Percentiles rank a stretch among this genome's conserved stretches.
Conservation (phyloP, 1,140 invertebrate genomes). For the Scaptomyza montana region DNA sequence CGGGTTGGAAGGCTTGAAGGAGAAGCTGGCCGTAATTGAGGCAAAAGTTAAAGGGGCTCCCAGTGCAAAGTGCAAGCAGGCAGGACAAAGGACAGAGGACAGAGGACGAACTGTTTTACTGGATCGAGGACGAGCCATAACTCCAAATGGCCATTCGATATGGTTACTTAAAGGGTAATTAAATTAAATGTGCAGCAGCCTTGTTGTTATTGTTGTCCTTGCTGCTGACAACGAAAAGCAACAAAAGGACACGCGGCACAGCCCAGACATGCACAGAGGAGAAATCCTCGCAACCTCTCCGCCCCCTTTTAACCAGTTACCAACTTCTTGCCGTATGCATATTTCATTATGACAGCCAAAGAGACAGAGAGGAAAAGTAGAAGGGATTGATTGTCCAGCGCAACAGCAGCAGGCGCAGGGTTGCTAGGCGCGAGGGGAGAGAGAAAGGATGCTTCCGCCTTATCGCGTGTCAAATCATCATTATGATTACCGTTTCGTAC, state of each 20-base stretch:
- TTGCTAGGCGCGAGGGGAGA: conserved; percentile 11
- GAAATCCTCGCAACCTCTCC: conserved; percentile 13
- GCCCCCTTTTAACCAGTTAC: conserved; percentile 21
- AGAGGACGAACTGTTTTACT: too few species aligned
- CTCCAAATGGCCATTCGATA: conserved; percentile 78
- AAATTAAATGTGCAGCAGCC: conserved; percentile 67
- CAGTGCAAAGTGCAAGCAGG: conserved; percentile 60
- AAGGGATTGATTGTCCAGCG: background rate
- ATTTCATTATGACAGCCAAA: conserved; percentile 72
- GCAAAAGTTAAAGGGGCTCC: conserved; percentile 37
- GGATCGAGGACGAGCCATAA: conserved; percentile 43
- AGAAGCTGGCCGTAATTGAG: conserved; percentile 58
- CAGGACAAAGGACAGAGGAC: background rate
- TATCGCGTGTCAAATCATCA: conserved; percentile 83
- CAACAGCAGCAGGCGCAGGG: conserved; percentile 28
- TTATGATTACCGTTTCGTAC: conserved; percentile 60
- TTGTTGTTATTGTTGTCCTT: conserved; percentile 45
- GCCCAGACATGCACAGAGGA: conserved; percentile 26
- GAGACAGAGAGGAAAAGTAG: background rate
- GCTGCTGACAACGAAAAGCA: conserved; percentile 55
- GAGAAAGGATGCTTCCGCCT: conserved; percentile 57
- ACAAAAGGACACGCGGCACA: conserved; percentile 49
- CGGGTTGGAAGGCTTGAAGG: background rate
- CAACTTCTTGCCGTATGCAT: conserved; percentile 62
- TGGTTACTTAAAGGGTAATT: conserved; percentile 83